Evolutionary conservation across 2,113 vertebrate genomes (phyloP).

Genomic region (Semnornis frantzii): DNA sequence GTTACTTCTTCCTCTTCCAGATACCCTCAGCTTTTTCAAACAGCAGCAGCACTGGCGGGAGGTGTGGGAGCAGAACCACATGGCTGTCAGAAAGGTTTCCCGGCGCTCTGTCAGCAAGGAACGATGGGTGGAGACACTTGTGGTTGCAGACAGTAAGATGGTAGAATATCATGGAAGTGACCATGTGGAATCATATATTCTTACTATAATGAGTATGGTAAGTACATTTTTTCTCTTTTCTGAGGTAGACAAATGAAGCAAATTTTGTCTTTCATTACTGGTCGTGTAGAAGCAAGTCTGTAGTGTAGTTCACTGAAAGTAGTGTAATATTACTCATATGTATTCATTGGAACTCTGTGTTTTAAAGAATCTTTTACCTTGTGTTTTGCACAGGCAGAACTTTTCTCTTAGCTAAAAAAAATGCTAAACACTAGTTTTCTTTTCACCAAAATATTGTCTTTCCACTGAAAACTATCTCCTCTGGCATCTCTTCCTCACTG

Average conservation of each 20-base stretch:
- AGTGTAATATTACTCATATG: background rate
- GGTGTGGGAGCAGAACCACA: slow-evolving; percentile 78
- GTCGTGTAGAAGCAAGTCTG: background rate
- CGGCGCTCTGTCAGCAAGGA: slow-evolving; percentile 92
- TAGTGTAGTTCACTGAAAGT: background rate
- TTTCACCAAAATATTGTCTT: background rate
- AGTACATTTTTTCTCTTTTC: background rate
- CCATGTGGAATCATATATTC: slow-evolving; percentile 94
- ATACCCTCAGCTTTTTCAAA: slow-evolving; percentile 69
- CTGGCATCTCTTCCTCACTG: background rate
- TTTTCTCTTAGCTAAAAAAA: background rate
- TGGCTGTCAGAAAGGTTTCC: slow-evolving; percentile 65
- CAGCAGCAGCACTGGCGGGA: slow-evolving; percentile 73
- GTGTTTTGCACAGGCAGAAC: background rate
- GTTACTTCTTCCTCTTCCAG: slow-evolving; percentile 69
- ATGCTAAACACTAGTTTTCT: background rate
- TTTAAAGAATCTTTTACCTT: background rate
- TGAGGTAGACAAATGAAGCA: background rate
- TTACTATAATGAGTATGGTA: slow-evolving; percentile 99
- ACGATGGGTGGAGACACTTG: slow-evolving; percentile 96
- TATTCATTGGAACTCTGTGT: background rate
- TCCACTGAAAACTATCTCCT: background rate
- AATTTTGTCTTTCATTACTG: background rate
- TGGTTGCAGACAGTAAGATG: slow-evolving; percentile 96
- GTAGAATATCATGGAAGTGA: slow-evolving; percentile 93